These are phyloP conservation scores for Ptiloglossa arizonensis DNA, from an alignment of 1,140 invertebrate genomes.

Conservation along the genomic window DNA sequence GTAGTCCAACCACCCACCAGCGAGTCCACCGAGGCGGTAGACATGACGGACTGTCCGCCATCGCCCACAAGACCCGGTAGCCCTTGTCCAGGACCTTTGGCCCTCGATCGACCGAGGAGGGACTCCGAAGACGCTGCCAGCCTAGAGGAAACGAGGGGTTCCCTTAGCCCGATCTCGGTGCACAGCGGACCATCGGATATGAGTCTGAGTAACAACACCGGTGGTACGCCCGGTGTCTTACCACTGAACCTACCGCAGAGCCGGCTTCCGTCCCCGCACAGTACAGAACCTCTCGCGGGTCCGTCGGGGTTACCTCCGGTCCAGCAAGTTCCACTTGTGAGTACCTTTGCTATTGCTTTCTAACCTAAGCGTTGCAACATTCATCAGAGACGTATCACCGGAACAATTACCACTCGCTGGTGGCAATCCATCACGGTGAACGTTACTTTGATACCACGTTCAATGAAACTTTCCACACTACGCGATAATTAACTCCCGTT, in stretches of 20 bases:
- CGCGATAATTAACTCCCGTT: too few species aligned
- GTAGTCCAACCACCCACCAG: slow-evolving; percentile 66
- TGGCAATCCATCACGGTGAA: too few species aligned
- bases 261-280: slow-evolving; percentile 85
- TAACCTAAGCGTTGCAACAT: too few species aligned
- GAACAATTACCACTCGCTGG: too few species aligned
- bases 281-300: slow-evolving; percentile 87
- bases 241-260: slow-evolving; percentile 76
- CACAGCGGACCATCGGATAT: slow-evolving; percentile 84
- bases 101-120: slow-evolving; percentile 78
- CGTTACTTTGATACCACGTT: too few species aligned
- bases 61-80: slow-evolving; percentile 79
- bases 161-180: slow-evolving; percentile 80
- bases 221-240: slow-evolving; percentile 64
- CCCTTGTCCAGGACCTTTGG: slow-evolving; percentile 76
- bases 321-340: slow-evolving; percentile 93
- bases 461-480: too few species aligned
- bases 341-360: slow-evolving; percentile 67
- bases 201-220: slow-evolving; percentile 82
- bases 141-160: slow-evolving; percentile 79
- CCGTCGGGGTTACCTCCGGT: slow-evolving; percentile 91
- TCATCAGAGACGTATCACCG: too few species aligned
- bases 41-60: slow-evolving; percentile 74
- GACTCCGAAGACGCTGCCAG: slow-evolving; percentile 77
- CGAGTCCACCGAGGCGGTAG: slow-evolving; percentile 68